A percentile compares a stretch with the other conserved stretches of the same genome.
These are phyloP conservation scores for Sipha flava DNA, from an alignment of 1,140 invertebrate genomes.

Conservation along the genomic window DNA sequence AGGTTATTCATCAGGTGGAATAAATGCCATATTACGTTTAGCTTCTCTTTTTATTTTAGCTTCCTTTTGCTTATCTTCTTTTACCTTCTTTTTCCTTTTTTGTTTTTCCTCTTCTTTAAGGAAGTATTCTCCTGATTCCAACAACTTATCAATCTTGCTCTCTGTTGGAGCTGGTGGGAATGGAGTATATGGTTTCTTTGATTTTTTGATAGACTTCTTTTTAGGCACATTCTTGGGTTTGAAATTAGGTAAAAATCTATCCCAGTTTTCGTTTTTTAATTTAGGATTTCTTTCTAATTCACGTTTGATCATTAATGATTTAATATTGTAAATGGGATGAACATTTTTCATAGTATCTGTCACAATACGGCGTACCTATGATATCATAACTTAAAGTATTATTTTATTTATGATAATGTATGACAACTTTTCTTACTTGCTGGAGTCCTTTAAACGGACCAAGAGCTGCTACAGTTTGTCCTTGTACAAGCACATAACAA, in stretches of 20 bases:
- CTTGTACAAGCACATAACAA: constrained; percentile 95
- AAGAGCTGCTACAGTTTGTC: constrained; percentile 92
- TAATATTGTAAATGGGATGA: constrained; percentile 99
- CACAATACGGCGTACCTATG: constrained; percentile 74
- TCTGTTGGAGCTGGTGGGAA: constrained; percentile 91
- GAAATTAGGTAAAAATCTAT: constrained; percentile 93
- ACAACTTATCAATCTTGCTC: constrained; percentile 86
- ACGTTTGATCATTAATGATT: constrained; percentile 94
- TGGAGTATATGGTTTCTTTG: constrained; percentile 90
- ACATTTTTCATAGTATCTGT: constrained; percentile 98
- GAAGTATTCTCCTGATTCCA: constrained; percentile 96
- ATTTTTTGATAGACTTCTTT: constrained; percentile 68
- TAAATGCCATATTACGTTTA: constrained; percentile 67
- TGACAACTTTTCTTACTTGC: constrained; percentile 51
- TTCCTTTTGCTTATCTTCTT: constrained; percentile 53
- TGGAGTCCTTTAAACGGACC: constrained; percentile 91
- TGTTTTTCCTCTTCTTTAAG: constrained; percentile 74
- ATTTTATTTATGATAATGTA: not conserved
- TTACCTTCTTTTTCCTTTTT: constrained; percentile 61
- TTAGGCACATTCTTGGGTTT: constrained; percentile 84
- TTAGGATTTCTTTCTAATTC: constrained; percentile 88
- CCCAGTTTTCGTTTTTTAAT: constrained; percentile 92
- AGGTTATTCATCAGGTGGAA: constrained; percentile 63
- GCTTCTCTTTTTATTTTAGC: constrained; percentile 64
- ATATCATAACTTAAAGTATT: not conserved